phyloP scores from a whole-genome alignment of 1,140 invertebrate genomes.

The Leptonema lineaticorne region DNA sequence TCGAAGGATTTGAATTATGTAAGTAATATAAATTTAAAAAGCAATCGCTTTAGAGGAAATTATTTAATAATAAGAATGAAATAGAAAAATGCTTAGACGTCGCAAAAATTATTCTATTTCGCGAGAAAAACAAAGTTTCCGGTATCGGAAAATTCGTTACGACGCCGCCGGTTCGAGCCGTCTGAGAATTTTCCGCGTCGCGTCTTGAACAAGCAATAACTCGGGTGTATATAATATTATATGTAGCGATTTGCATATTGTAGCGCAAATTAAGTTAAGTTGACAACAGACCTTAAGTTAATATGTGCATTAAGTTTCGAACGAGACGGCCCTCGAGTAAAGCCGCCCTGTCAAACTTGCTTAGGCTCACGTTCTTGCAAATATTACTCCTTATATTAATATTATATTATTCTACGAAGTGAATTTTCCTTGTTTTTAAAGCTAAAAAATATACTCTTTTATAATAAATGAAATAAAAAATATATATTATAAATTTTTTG shows the following conservation, averaged over 20 bases:
- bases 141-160: neutral
- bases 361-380: constrained; percentile 14
- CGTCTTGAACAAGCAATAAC: neutral
- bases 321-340: constrained; percentile 27
- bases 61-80: too few species aligned
- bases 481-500: too few species aligned
- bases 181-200: neutral
- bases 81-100: neutral
- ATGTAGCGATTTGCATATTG: constrained; percentile 39
- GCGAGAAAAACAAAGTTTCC: neutral
- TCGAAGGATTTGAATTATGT: neutral
- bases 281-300: constrained; percentile 41
- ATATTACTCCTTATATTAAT: too few species aligned
- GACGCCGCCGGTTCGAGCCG: neutral
- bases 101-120: neutral
- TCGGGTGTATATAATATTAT: constrained; percentile 26
- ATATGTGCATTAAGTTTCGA: constrained; percentile 41
- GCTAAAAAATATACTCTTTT: too few species aligned
- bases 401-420: too few species aligned
- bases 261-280: constrained; percentile 40
- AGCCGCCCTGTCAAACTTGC: constrained; percentile 36
- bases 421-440: too few species aligned
- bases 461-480: too few species aligned
- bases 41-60: too few species aligned
- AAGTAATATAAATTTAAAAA: too few species aligned